Evolutionary conservation across 2,888 invertebrate species (phyloP), one percentile per base, ranked within the genome.

Genomic region (Hyppa rectilinea): DNA sequence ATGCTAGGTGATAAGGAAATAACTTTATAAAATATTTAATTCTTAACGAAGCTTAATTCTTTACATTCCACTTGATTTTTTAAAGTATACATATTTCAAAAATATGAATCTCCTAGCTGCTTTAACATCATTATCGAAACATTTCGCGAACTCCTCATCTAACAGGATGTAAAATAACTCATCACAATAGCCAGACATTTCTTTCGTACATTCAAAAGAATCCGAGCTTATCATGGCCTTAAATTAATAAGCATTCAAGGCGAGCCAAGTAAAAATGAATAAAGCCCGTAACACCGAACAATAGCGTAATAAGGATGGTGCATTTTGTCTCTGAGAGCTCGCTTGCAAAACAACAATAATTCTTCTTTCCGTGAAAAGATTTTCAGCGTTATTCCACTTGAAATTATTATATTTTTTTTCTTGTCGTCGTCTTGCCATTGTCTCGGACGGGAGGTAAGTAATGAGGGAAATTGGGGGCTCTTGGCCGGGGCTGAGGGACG

Each of bases 311-410:
- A 95, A 95, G 94, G 93, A 95, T 91, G 94, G 94, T 96, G 95
- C 96, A 96, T 95, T 95, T 95, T 94, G 95, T 95, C 95, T 94
- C 94, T 94, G 93, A 92, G 94, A 93, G 93, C 92, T 93, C 93
- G 94, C 94, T 95, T 96, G 96, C 95, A 96, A 95, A 96, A 96
- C 95, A 96, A 96, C 96, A 96, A 96, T 96, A 95, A 95, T 95
- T 96, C 94, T 95, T 95, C 93, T 94, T 94, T 92, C 93, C 91
- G 91, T 96, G 95, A 96, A 96, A 96, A 95, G 96, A 95, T 95
- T 95, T 95, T 95, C 95, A 95, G 95, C 95, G 94, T 94, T 95
- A 95, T 95, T 95, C 96, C 95, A 96, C 96, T 96, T 96, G 95
- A 96, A 95, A 95, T 96, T 96, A 95, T 95, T 95, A 94, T 95